phyloP scores from a whole-genome alignment of 1,140 invertebrate species.

The Drosophila varians region DNA sequence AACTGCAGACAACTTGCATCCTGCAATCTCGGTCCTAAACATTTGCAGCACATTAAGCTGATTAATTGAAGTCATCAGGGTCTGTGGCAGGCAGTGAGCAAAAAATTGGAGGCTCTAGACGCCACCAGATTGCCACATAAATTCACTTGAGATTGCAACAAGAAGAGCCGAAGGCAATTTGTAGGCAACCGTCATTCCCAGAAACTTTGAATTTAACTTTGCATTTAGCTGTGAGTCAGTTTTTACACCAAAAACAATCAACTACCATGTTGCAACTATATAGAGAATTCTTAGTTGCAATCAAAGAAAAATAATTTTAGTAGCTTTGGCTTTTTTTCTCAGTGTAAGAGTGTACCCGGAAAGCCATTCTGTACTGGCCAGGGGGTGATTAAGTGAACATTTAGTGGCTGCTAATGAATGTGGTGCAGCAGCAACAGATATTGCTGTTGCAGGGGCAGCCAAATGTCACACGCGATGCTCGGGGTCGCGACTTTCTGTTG shows the following conservation, averaged over 20 bases:
- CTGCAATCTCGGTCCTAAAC: slow-evolving; percentile 63
- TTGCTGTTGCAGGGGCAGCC: slow-evolving; percentile 46
- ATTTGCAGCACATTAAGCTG: slow-evolving; percentile 64
- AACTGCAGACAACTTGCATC: slow-evolving; percentile 18
- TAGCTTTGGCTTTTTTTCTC: too few species aligned
- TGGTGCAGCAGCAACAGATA: slow-evolving; percentile 58
- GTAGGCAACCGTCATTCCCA: slow-evolving; percentile 46
- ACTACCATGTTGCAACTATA: too few species aligned
- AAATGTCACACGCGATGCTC: slow-evolving; percentile 77
- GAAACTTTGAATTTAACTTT: slow-evolving; percentile 16
- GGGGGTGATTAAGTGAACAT: slow-evolving; percentile 75
- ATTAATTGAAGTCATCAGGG: slow-evolving; percentile 79
- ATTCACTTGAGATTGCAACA: slow-evolving; percentile 78
- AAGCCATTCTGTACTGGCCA: slow-evolving; percentile 44
- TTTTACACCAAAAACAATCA: slow-evolving; percentile 30
- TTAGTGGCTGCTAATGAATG: slow-evolving; percentile 81
- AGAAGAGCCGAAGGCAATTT: slow-evolving; percentile 47
- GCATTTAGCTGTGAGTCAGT: slow-evolving; percentile 46
- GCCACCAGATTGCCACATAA: slow-evolving; percentile 72
- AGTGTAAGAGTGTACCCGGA: slow-evolving; percentile 35
- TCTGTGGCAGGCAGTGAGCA: slow-evolving; percentile 58
- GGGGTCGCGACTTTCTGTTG: slow-evolving; percentile 64
- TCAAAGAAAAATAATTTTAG: too few species aligned
- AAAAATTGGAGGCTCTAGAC: slow-evolving; percentile 38
- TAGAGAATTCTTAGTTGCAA: too few species aligned